phyloP scores from a whole-genome alignment of 2,113 vertebrate genomes.

The Thymallus thymallus region DNA sequence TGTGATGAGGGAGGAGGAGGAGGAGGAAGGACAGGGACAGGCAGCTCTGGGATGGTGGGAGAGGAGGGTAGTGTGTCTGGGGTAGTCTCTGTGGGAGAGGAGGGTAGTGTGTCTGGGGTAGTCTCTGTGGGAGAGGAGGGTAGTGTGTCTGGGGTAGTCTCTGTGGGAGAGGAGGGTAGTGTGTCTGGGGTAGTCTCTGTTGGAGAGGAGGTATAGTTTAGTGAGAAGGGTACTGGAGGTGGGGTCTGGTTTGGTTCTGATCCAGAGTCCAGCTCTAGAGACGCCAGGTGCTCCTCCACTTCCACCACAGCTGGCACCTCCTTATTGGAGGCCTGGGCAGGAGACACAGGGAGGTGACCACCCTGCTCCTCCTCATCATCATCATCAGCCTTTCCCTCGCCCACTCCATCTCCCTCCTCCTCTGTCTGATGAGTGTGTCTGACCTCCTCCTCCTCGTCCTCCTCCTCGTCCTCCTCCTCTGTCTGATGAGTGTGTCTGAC shows the following conservation, averaged over 20 bases:
- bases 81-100: too few relatives aligned
- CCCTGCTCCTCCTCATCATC: conserved; percentile 44
- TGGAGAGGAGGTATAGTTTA: neutral
- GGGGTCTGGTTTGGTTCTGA: neutral
- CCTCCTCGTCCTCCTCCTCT: neutral
- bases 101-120: too few relatives aligned
- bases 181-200: too few relatives aligned
- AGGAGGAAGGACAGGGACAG: too few relatives aligned
- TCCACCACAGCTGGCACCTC: conserved; percentile 40
- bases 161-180: too few relatives aligned
- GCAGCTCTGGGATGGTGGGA: neutral
- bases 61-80: too few relatives aligned
- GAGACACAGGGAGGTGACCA: conserved; percentile 42
- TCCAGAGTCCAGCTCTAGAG: conserved; percentile 69
- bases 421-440: neutral
- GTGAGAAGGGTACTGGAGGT: conserved; percentile 7
- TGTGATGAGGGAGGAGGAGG: conserved; percentile 32
- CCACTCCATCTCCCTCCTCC: neutral
- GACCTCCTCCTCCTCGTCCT: too few relatives aligned
- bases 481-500: conserved; percentile 11
- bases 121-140: too few relatives aligned
- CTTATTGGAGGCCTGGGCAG: conserved; percentile 29
- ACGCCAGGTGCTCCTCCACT: conserved; percentile 61
- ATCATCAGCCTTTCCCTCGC: conserved; percentile 20
- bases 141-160: too few relatives aligned